Conservation (phyloP, 1,140 invertebrate species). For the Diorhabda carinulata region DNA sequence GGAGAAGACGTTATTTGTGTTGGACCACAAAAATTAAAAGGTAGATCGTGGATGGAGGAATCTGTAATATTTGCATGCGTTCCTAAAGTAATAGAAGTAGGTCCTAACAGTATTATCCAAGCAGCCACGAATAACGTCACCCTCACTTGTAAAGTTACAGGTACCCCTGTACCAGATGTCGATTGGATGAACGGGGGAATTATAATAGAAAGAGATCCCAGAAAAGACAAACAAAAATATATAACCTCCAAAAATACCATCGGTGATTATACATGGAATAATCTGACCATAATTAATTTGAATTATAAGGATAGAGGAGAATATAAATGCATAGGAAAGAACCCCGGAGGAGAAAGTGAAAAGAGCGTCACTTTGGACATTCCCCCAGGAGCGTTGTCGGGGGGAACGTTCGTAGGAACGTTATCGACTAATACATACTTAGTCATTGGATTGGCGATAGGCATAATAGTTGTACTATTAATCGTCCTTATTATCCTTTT, state of each 20-base stretch:
- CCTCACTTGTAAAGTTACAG: constrained; percentile 71
- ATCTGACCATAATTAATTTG: constrained; percentile 71
- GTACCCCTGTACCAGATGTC: constrained; percentile 70
- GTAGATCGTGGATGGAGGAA: constrained; percentile 66
- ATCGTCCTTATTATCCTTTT: constrained; percentile 61
- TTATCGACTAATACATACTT: constrained; percentile 36
- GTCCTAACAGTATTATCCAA: constrained; percentile 51
- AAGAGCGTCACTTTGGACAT: constrained; percentile 66
- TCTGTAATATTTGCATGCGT: constrained; percentile 76
- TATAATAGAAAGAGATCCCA: constrained; percentile 55
- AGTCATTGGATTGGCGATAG: constrained; percentile 49
- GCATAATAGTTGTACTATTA: constrained; percentile 54
- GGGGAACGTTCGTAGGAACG: constrained; percentile 48
- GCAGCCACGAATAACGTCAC: constrained; percentile 67
- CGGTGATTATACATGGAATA: constrained; percentile 61
- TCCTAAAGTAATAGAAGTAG: constrained; percentile 64
- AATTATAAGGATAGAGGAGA: constrained; percentile 74
- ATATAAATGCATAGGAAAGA: constrained; percentile 84
- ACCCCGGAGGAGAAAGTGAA: constrained; percentile 76
- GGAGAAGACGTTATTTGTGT: constrained; percentile 63
- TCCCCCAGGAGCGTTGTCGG: constrained; percentile 41
- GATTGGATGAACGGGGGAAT: constrained; percentile 69
- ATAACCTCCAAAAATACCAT: constrained; percentile 46
- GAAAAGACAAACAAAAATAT: constrained; percentile 56
- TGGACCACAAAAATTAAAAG: constrained; percentile 61